Evolutionary conservation across 2,888 invertebrate genomes (phyloP), one percentile per base, ranked within the genome.

Genomic region (Siphlonurus alternatus): DNA sequence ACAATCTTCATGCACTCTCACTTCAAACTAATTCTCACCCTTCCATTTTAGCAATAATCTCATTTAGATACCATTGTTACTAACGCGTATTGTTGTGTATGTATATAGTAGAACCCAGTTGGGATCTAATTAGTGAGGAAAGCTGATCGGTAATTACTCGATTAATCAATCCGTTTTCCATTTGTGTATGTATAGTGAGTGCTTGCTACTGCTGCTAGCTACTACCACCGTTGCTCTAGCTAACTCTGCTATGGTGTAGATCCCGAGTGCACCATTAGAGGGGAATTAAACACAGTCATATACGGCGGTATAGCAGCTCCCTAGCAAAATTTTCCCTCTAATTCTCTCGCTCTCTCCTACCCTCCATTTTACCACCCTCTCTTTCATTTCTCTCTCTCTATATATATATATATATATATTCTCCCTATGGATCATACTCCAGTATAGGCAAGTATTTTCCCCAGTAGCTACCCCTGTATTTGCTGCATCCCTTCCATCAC

Each of bases 71-170:
- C 65, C 67, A 67, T 67, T 67, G 66, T 66, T 38, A 15, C 15
- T 38, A 38, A n/a, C n/a, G n/a, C n/a, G n/a, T n/a, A n/a, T n/a
- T 38, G 38, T 38, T 38, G 15, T 38, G 38, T 38, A 38, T 38
- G 15, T 38, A 38, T 38, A 38, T 15, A 38, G 38, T 38, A 38
- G 38, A 15, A 38, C 38, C 38, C 38, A 38, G 38, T 38, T n/a
- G 67, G 66, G 70, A 68, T 69, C 68, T 71, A 71, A 72, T 71
- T 72, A 71, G 71, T 70, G 68, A 67, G 68, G 69, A 69, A 67
- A 70, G 69, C 75, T 76, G 77, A 78, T 77, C 77, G 75, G 78
- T 79, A 79, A 79, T 79, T 79, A 78, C 78, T 75, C 78, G 77
- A 79, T 79, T 79, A 79, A 79, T 79, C 78, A 78, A 66, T 64